phyloP scores from a whole-genome alignment of 2,888 invertebrate species.

The Stenurella melanura region DNA sequence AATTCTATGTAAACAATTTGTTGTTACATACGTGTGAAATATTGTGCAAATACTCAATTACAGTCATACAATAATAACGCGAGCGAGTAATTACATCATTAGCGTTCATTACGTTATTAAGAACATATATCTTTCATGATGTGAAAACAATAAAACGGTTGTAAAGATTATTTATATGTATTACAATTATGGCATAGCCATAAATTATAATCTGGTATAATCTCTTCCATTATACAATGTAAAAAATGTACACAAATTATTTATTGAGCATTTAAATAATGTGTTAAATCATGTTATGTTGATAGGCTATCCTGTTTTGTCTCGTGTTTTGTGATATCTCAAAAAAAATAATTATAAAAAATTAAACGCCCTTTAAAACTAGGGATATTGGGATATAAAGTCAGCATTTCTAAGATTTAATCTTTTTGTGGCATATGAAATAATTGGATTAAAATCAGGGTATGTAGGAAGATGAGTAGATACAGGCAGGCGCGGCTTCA shows the following conservation, averaged over 20 bases:
- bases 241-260: slow-evolving; percentile 1
- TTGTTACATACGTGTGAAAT: background rate
- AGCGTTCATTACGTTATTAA: slow-evolving; percentile 13
- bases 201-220: slow-evolving; percentile 35
- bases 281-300: background rate
- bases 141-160: slow-evolving; percentile 45
- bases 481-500: no score
- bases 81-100: slow-evolving; percentile 23
- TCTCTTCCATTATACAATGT: background rate
- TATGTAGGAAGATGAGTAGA: no score
- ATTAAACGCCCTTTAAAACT: no score
- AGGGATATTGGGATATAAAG: no score
- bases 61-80: background rate
- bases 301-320: no score
- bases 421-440: no score
- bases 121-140: background rate
- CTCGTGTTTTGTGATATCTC: no score
- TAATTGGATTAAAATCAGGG: no score
- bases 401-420: no score
- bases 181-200: slow-evolving; percentile 25
- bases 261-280: background rate
- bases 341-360: no score
- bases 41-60: background rate
- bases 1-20: background rate
- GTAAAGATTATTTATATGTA: slow-evolving; percentile 43